These are phyloP conservation scores for Eristalis pertinax DNA, from an alignment of 2,888 invertebrate genomes.

Conservation along the genomic window DNA sequence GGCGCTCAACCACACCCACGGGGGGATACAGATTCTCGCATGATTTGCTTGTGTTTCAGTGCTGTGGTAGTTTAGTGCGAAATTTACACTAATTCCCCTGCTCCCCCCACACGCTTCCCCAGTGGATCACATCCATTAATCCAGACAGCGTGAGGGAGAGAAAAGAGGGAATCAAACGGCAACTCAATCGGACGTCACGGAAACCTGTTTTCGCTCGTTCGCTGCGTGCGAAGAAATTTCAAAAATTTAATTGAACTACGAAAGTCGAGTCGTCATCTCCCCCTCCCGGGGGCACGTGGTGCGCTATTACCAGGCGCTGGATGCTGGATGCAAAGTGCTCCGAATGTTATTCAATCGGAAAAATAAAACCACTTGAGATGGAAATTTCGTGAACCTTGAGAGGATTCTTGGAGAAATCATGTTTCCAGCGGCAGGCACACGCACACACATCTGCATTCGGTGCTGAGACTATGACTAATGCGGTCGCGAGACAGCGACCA, in stretches of 20 bases:
- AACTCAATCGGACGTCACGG: conserved; percentile 13
- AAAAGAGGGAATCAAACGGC: not conserved
- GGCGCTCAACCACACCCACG: not conserved
- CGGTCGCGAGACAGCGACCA: not conserved
- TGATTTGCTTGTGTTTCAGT: not conserved
- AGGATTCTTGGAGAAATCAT: not conserved
- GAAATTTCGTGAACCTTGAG: not conserved
- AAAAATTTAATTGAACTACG: conserved; percentile 15
- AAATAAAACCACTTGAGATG: conserved; percentile 1
- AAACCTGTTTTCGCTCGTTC: conserved; percentile 35
- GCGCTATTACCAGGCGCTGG: not conserved
- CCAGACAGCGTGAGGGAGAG: not conserved
- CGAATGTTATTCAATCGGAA: conserved; percentile 9
- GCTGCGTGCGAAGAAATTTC: not conserved
- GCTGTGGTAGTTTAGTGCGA: not conserved
- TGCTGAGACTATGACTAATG: not conserved
- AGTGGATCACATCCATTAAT: conserved; percentile 10
- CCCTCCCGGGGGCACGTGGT: conserved; percentile 43
- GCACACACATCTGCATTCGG: too few relatives aligned
- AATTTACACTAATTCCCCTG: not conserved
- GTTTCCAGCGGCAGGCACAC: not conserved
- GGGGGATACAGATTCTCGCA: not conserved
- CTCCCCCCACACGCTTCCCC: not conserved
- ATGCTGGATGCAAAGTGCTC: conserved; percentile 15
- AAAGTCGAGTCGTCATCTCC: not conserved